A percentile compares a stretch with the other conserved stretches of the same genome.
Conservation (phyloP, 2,888 invertebrate genomes). For the Tanaodytes sp. region DNA sequence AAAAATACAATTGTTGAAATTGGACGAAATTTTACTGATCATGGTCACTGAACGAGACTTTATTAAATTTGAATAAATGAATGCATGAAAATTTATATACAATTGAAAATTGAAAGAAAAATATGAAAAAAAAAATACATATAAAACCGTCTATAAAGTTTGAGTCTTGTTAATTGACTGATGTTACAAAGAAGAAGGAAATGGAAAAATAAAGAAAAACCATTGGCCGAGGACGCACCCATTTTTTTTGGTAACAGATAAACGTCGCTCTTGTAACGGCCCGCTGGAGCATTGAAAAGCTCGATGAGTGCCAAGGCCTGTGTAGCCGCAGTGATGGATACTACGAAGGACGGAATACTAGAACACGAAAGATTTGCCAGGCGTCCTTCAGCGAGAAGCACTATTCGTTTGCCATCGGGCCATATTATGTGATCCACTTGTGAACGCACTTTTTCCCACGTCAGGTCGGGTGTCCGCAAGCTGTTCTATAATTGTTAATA, state of each 20-base stretch:
- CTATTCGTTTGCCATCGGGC: constrained; percentile 96
- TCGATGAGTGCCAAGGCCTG: constrained; percentile 98
- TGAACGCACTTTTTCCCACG: constrained; percentile 97
- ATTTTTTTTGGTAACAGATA: constrained; percentile 98
- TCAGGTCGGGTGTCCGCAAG: constrained; percentile 91
- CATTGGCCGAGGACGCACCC: constrained; percentile 79
- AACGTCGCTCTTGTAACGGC: constrained; percentile 96
- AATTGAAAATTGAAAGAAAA: too few relatives aligned
- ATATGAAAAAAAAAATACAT: too few relatives aligned
- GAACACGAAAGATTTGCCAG: constrained; percentile 97
- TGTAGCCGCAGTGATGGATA: constrained; percentile 97
- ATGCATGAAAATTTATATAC: too few relatives aligned
- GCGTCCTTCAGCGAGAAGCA: constrained; percentile 93
- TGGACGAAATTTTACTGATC: too few relatives aligned
- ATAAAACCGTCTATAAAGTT: too few relatives aligned
- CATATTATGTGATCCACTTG: constrained; percentile 99
- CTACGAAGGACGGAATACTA: constrained; percentile 97
- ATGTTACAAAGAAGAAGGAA: too few relatives aligned
- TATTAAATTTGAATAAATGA: too few relatives aligned
- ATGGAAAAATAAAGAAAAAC: neutral
- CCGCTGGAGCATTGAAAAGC: constrained; percentile 94
- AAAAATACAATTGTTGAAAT: too few relatives aligned
- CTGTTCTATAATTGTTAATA: constrained; percentile 78
- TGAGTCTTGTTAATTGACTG: too few relatives aligned
- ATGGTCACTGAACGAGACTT: too few relatives aligned